Percentiles rank a stretch among this genome's conserved stretches.
Conservation (phyloP, 2,113 vertebrate species). For the Xiphophorus couchianus region DNA sequence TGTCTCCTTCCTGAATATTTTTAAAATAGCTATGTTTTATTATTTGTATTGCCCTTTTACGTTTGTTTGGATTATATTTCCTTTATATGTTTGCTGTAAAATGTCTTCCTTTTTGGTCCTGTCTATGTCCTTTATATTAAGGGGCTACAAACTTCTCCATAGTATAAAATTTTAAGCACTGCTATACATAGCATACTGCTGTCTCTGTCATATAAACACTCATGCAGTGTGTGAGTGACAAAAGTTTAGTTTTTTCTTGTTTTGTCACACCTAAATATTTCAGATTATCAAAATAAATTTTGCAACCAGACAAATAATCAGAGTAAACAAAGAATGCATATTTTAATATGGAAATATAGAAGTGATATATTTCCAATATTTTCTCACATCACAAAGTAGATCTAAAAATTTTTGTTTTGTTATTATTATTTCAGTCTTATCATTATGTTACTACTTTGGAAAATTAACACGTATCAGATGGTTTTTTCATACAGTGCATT, state of each 20-base stretch:
- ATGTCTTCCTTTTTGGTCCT: neutral
- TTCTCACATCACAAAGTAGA: neutral
- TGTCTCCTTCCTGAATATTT: neutral
- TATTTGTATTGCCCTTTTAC: neutral
- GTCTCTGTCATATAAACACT: too few species aligned
- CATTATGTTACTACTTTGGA: neutral
- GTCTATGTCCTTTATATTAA: neutral
- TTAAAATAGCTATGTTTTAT: neutral
- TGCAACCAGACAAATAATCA: too few species aligned
- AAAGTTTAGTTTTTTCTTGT: too few species aligned
- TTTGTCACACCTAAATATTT: too few species aligned
- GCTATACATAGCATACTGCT: too few species aligned
- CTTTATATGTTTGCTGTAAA: neutral
- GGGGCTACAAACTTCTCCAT: neutral
- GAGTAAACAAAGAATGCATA: too few species aligned
- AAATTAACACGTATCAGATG: neutral
- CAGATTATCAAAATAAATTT: too few species aligned
- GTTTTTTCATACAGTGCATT: neutral
- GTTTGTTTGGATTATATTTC: neutral
- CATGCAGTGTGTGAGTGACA: too few species aligned
- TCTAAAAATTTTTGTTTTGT: too few species aligned
- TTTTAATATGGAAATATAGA: neutral
- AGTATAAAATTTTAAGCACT: neutral
- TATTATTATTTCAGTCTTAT: neutral
- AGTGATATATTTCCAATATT: neutral